Evolutionary conservation across 2,888 invertebrate species (phyloP).

Genomic region (Coelogynopora nodosa): DNA sequence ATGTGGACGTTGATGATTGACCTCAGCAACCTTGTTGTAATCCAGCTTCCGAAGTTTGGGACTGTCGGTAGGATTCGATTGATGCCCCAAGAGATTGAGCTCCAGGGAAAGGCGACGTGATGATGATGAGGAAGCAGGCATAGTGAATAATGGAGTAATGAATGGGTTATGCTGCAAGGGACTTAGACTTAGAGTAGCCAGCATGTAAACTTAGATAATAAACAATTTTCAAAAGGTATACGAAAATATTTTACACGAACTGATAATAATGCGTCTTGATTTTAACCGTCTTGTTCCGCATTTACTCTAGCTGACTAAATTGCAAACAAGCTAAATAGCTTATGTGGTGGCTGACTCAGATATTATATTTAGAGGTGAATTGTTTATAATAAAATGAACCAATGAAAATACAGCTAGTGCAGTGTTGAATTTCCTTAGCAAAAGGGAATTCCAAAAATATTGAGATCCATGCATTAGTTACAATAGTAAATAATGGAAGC

Average conservation of each 20-base stretch:
- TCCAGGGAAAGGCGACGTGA: constrained; percentile 1
- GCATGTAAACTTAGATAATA: neutral
- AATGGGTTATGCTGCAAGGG: constrained; percentile 1
- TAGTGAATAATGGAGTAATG: constrained; percentile 1
- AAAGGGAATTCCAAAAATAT: too few relatives aligned
- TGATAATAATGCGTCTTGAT: too few relatives aligned
- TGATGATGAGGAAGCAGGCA: neutral
- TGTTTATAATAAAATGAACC: too few relatives aligned
- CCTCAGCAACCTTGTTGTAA: neutral
- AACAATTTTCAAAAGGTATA: neutral
- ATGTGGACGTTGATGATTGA: neutral
- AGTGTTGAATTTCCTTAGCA: too few relatives aligned
- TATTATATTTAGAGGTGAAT: neutral
- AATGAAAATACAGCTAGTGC: too few relatives aligned
- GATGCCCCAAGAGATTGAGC: neutral
- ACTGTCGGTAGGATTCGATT: neutral
- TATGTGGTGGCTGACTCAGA: neutral
- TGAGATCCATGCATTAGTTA: too few relatives aligned
- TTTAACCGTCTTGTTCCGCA: too few relatives aligned
- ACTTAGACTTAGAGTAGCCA: constrained; percentile 14
- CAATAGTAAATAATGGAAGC: too few relatives aligned
- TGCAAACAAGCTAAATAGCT: neutral
- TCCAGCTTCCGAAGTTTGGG: neutral
- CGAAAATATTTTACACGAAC: too few relatives aligned
- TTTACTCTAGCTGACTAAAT: neutral